Base-by-base conservation (phyloP, 2,888 invertebrate species). In the Temnothorax unifasciatus region DNA sequence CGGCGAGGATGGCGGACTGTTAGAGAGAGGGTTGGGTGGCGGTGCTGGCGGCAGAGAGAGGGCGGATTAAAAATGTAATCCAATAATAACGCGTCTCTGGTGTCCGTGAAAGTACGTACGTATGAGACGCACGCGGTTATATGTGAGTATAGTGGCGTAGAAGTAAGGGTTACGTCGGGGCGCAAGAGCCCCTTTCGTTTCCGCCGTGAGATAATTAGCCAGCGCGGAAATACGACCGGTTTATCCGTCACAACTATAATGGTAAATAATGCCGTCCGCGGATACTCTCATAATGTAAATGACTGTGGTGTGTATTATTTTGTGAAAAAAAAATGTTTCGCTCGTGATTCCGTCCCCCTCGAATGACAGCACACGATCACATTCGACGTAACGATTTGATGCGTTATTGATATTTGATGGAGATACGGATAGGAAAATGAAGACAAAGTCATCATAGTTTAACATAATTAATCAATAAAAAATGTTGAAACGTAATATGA, bases 41-140 rank as follows among this genome's bases (percentile, higher is more conserved):
- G 88, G 77, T 88, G 89, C 81, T 75, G 91, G 88, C 79, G 88
- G 85, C 85, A 90, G 90, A 92, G 92, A 91, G 93, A 93, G 94
- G 93, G 92, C 92, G 94, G 94, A 94, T 95, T 95, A 95, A 94
- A 95, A 95, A 95, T 94, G 94, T 94, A 95, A 94, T 95, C 94
- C 94, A 94, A 94, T 95, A 94, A 94, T 94, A 94, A 94, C 93
- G 94, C 93, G 94, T 94, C 94, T 93, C 94, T 93, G 93, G 93
- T 93, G 93, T 93, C 93, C 93, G 92, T 92, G 92, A 90, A 92
- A 90, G 91, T 92, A 92, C 89, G 91, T 91, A 90, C 89, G 89
- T 87, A 83, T 47, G 88, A 88, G 91, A 87, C 89, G 83, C 85
- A 88, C 73, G 79, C 87, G 50, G 47, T 76, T 86, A 84, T 81